Evolutionary conservation across 2,113 vertebrate species (phyloP).

Genomic region (Redunca redunca): DNA sequence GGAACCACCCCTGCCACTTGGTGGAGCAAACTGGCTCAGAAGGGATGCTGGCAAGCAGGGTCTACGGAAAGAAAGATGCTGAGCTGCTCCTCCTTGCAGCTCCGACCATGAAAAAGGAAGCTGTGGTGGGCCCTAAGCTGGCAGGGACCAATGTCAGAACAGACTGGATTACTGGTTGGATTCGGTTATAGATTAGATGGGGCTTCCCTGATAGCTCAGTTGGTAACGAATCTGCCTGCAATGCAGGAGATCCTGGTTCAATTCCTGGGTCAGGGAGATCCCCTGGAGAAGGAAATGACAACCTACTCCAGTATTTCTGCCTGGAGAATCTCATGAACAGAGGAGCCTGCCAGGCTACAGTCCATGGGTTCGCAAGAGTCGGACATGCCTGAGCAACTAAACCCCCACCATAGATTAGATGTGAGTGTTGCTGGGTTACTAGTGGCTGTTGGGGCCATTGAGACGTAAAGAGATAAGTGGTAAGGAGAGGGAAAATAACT

Average conservation of each 20-base stretch:
- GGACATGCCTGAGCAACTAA: background rate
- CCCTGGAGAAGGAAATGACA: background rate
- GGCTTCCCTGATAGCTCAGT: background rate
- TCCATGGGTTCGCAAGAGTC: background rate
- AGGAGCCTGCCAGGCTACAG: background rate
- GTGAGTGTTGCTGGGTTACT: background rate
- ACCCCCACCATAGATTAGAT: background rate
- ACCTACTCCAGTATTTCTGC: background rate
- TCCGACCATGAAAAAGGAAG: accelerated
- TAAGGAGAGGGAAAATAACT: background rate
- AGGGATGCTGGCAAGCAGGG: background rate
- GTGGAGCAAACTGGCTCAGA: background rate
- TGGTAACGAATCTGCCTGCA: background rate
- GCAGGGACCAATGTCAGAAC: background rate
- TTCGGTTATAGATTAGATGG: background rate
- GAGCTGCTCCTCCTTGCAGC: background rate
- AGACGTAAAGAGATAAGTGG: background rate
- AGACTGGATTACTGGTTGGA: too few relatives aligned
- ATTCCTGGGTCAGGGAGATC: background rate
- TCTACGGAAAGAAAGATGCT: background rate
- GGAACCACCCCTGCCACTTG: background rate
- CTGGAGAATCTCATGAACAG: background rate
- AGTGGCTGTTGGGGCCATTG: background rate
- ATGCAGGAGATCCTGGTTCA: background rate
- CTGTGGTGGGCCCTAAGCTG: background rate